Evolutionary conservation across 2,888 invertebrate species (phyloP).

Genomic region (Dynastes tityus): DNA sequence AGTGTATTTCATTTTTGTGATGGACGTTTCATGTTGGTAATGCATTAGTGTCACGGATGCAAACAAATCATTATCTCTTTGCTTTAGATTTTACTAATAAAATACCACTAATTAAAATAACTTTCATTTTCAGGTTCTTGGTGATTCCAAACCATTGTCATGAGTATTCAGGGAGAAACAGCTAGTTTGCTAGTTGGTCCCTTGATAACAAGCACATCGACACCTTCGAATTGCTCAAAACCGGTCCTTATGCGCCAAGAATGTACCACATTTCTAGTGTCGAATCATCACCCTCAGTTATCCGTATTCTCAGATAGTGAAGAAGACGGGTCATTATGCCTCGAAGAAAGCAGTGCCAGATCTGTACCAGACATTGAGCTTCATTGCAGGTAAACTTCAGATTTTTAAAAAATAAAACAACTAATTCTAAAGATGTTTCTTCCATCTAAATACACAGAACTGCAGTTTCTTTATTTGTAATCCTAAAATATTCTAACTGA

Average conservation of each 20-base stretch:
- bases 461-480: no score
- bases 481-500: no score
- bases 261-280: conserved; percentile 84
- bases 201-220: conserved; percentile 73
- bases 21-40: no score
- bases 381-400: conserved; percentile 74
- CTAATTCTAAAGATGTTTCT: no score
- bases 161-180: conserved; percentile 86
- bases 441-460: no score
- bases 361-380: conserved; percentile 89
- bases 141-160: conserved; percentile 58
- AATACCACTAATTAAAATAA: no score
- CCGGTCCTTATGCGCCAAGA: conserved; percentile 90
- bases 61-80: no score
- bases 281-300: conserved; percentile 79
- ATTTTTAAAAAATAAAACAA: background rate
- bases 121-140: conserved; percentile 52
- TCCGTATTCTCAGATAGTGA: conserved; percentile 85
- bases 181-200: conserved; percentile 83
- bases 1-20: no score
- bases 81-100: no score
- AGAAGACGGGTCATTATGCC: conserved; percentile 79
- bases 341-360: conserved; percentile 80
- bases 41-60: no score
- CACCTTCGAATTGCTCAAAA: conserved; percentile 75